Base-by-base conservation (phyloP, 2,888 invertebrate genomes). In the Leptopilina myrica region DNA sequence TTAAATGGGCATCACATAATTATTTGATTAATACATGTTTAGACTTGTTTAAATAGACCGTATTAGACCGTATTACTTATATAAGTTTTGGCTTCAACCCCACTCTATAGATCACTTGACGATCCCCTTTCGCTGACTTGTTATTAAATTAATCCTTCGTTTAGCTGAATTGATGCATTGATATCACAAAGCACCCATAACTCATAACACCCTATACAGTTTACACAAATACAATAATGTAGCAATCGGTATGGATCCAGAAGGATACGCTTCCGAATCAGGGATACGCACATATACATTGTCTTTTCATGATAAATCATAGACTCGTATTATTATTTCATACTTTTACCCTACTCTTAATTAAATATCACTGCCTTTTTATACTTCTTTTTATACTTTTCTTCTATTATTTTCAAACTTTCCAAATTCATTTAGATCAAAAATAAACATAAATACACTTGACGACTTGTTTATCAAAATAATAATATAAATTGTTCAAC, bases 61-160 rank as follows among this genome's bases (percentile, higher is more conserved):
- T 76, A 64, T 78, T 49, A 49, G 49, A 49, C 12, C 49, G 80
- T 76, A 64, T 78, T 33, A 66, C 80, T 77, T 77, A 49, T 40
- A 56, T n/a, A 33, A 33, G 73, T 62, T 62, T 62, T 62, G 75
- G 80, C 75, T 56, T 76, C 69, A 67, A 77, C 79, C 81, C 80
- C 76, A 77, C 81, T 76, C 81, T 46, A 81, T 83, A 82, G 78
- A 82, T 81, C 82, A 83, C 81, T 81, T 56, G 73, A 76, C 66
- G 76, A 66, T 78, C 80, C 82, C 79, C 81, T 87, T 86, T 85
- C 86, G 89, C 89, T 89, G 91, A 91, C 90, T 91, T 89, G 91
- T 91, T 91, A 91, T 91, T 91, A 91, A 91, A 91, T 91, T 91
- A 91, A 91, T 91, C 91, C 91, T 91, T 91, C 91, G 91, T 91